A percentile compares a stretch with the other conserved stretches of the same genome.
Conservation (phyloP, 2,797 vertebrate genomes). For the Masticophis lateralis region DNA sequence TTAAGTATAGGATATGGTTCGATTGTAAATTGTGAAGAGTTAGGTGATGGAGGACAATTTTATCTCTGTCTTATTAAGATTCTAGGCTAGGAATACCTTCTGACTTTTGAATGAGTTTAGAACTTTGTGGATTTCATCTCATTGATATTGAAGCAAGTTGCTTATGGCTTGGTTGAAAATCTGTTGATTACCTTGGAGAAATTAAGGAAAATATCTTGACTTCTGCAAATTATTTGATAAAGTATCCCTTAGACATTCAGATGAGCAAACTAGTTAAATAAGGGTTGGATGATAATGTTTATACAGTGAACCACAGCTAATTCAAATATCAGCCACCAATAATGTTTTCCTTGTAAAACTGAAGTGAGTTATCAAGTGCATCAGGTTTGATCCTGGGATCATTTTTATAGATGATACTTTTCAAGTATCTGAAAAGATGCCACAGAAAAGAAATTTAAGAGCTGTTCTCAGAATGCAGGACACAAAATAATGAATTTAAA, state of each 20-base stretch:
- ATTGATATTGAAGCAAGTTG: not conserved
- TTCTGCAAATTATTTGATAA: not conserved
- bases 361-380: not conserved
- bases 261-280: not conserved
- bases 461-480: not conserved
- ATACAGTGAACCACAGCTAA: not conserved
- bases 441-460: not conserved
- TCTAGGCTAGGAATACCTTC: not conserved
- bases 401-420: not conserved
- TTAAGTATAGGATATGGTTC: not conserved
- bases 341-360: not conserved
- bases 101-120: not conserved
- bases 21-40: not conserved
- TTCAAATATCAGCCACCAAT: not conserved
- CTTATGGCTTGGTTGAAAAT: not conserved
- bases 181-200: not conserved
- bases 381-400: not conserved
- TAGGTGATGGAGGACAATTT: not conserved
- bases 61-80: not conserved
- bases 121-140: not conserved
- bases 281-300: not conserved
- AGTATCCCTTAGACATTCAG: not conserved
- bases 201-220: not conserved
- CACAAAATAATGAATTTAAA: not conserved
- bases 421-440: not conserved